These are phyloP conservation scores for Xerus rutilus DNA, from an alignment of 2,797 vertebrate species.

Conservation along the genomic window DNA sequence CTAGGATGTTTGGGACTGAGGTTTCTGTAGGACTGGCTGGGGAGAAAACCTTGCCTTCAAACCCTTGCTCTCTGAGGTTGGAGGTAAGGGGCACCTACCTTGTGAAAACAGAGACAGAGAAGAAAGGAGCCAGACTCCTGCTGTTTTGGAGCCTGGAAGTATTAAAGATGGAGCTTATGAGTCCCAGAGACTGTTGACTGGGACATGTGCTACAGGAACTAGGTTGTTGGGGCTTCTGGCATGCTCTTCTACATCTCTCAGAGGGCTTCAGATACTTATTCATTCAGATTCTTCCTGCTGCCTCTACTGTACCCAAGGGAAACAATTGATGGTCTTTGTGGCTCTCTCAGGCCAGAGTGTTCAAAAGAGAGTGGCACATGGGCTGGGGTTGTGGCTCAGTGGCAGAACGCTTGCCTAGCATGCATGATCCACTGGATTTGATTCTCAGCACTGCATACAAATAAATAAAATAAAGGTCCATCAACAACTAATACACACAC, in stretches of 20 bases:
- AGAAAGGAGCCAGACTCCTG: not conserved
- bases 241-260: not conserved
- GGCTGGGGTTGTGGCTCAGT: too few relatives aligned
- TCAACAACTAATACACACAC: too few relatives aligned
- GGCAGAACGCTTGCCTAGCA: too few relatives aligned
- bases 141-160: not conserved
- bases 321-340: not conserved
- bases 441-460: too few relatives aligned
- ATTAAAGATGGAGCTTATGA: not conserved
- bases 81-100: not conserved
- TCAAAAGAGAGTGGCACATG: not conserved
- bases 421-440: too few relatives aligned
- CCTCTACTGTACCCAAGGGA: not conserved
- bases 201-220: not conserved
- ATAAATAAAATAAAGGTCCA: too few relatives aligned
- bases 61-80: not conserved
- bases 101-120: not conserved
- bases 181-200: not conserved
- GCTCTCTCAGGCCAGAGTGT: not conserved
- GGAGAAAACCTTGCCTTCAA: not conserved
- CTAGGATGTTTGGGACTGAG: not conserved
- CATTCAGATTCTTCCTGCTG: not conserved
- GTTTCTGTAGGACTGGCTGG: conserved; percentile 34
- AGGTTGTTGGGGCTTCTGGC: not conserved
- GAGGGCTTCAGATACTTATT: conserved; percentile 25